These are phyloP conservation scores for Ctena decussata DNA, from an alignment of 2,888 invertebrate genomes.

Conservation along the genomic window DNA sequence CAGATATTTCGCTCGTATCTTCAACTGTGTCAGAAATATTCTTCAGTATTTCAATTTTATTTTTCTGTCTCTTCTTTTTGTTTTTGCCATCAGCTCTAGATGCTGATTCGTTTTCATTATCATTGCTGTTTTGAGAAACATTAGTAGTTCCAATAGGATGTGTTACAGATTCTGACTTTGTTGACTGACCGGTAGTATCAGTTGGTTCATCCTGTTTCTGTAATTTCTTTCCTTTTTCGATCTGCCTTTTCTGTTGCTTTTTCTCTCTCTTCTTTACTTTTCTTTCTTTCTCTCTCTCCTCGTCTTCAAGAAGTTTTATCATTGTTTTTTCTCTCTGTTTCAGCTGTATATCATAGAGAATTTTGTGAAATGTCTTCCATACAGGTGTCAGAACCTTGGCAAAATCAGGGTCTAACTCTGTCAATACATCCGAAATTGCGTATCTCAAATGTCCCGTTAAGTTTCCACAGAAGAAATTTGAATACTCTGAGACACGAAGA, in stretches of 20 bases:
- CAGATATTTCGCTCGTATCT: neutral
- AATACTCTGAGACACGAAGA: conserved; percentile 55
- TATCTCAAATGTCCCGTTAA: neutral
- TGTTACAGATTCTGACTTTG: neutral
- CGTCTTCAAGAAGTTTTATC: conserved; percentile 72
- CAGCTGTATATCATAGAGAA: conserved; percentile 58
- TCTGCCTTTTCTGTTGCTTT: conserved; percentile 66
- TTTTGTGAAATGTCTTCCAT: conserved; percentile 69
- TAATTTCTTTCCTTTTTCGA: conserved; percentile 47
- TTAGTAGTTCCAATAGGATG: neutral
- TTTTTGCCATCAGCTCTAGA: neutral
- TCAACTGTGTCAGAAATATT: neutral
- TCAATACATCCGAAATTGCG: conserved; percentile 23
- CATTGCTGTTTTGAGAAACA: neutral
- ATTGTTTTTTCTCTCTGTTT: conserved; percentile 69
- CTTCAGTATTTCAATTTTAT: neutral
- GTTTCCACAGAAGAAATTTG: conserved; percentile 32
- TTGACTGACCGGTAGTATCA: neutral
- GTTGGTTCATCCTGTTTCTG: neutral
- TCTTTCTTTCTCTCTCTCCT: conserved; percentile 70
- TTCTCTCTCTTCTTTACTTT: conserved; percentile 74
- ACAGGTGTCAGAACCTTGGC: conserved; percentile 44
- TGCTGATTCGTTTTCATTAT: conserved; percentile 8
- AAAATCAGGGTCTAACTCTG: conserved; percentile 36
- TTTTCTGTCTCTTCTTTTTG: neutral